Evolutionary conservation across 2,888 invertebrate genomes (phyloP), one percentile per base, ranked within the genome.

Genomic region (Hetaerina titia): DNA sequence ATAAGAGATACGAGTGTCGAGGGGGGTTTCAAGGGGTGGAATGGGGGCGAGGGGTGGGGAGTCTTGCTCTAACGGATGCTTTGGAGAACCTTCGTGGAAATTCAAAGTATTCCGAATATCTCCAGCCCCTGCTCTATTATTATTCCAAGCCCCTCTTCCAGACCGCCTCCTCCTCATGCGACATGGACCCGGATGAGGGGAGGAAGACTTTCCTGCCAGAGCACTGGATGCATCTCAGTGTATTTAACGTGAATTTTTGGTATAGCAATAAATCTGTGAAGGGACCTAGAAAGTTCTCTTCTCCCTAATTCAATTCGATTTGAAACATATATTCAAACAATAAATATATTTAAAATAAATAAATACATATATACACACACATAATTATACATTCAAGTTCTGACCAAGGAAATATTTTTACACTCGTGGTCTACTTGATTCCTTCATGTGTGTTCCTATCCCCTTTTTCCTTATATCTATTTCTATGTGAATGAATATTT

Each of bases 61-160:
- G 57, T 13, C 69, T 69, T 69, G 90, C 88, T 56, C 56, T 90
- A 63, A 92, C 69, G 92, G 92, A 92, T 69, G 74, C n/a, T 25
- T 74, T 31, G 22, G 56, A 74, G 69, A 45, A 69, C 17, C 69
- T 69, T 92, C 31, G 90, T 64, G 92, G 92, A 69, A 69, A 64
- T 92, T 92, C 92, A 64, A 92, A 92, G 45, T 92, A 69, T 92
- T 92, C 92, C 56, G 74, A 92, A 92, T 92, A 69, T 74, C 92
- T 45, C 64, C 45, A 45, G 25, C 81, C 45, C 92, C 58, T 63
- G 25, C 64, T 89, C 57, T 89, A 56, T 89, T 92, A 56, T 89
- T 89, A 56, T 89, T 58, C 89, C 13, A 57, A 17, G 57, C 56
- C 89, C 89, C 57, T 89, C 89, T 6, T 57, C 58, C 58, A n/a